Base-by-base conservation (phyloP, 2,888 invertebrate species). In the Thymelicus sylvestris region DNA sequence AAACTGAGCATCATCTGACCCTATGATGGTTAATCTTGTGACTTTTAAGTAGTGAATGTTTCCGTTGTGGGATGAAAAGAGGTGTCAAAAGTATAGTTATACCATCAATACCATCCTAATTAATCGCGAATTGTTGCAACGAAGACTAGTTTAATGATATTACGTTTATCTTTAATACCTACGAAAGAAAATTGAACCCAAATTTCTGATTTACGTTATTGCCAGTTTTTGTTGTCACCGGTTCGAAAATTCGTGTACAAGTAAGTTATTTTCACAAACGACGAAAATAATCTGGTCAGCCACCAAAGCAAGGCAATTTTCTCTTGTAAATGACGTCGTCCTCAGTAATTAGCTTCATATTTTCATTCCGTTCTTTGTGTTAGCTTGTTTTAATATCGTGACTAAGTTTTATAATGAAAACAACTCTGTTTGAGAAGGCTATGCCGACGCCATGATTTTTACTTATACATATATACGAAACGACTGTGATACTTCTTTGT, bases 311-410 rank as follows among this genome's bases (percentile, higher is more conserved):
- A 67, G 52, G 62, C 52, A 67, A 67, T 67, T 67, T 62, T 52
- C 62, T 52, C 62, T n/a, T 39, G 48, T 55, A 55, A 67, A 67
- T 62, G 62, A 67, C 31, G 55, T 67, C 67, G 52, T 67, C 52
- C 44, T 62, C 52, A 67, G 38, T 67, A 62, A 67, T 67, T 67
- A 62, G 67, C 67, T 62, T 67, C 62, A 67, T 67, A 67, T 62
- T 67, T 61, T 67, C 52, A 67, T 67, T 62, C 31, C 38, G 6
- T 62, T 44, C 50, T 55, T 67, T 55, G 31, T 62, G 39, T 66
- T 38, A 13, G 57, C 47, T 61, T 50, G 24, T 44, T 55, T 52
- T 44, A 61, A 61, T 62, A 13, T 41, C 41, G 50, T 61, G n/a
- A 67, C 39, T 13, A 52, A 61, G 52, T 67, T 52, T 12, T 13